These are phyloP conservation scores for Megalopta genalis DNA, from an alignment of 1,140 invertebrate species.

Conservation along the genomic window DNA sequence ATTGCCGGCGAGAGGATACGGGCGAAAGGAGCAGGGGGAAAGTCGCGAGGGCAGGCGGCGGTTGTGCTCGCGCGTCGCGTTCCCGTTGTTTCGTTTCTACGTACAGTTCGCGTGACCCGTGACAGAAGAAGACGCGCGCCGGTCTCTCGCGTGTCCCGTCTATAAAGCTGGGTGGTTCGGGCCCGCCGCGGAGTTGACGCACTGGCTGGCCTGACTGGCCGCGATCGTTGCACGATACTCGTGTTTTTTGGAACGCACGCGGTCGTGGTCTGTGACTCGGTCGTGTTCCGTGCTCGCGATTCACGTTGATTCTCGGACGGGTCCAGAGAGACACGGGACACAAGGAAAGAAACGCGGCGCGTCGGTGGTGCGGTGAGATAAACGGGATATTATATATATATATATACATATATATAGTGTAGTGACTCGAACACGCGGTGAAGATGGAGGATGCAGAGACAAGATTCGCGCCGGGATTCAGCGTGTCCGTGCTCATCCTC, in stretches of 20 bases:
- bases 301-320: slow-evolving; percentile 12
- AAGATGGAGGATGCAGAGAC: slow-evolving; percentile 52
- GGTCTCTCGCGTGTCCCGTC: neutral
- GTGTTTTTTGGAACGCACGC: slow-evolving; percentile 48
- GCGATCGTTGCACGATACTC: slow-evolving; percentile 50
- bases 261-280: slow-evolving; percentile 29
- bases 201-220: slow-evolving; percentile 19
- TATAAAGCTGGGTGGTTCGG: slow-evolving; percentile 28
- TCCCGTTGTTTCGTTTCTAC: slow-evolving; percentile 18
- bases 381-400: slow-evolving; percentile 1
- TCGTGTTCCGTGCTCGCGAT: slow-evolving; percentile 30
- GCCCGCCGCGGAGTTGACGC: slow-evolving; percentile 38
- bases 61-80: neutral
- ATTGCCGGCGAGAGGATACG: no score
- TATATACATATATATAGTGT: no score
- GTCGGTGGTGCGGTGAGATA: slow-evolving; percentile 29
- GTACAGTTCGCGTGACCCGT: neutral
- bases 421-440: slow-evolving; percentile 34
- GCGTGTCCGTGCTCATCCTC: slow-evolving; percentile 33
- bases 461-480: slow-evolving; percentile 26
- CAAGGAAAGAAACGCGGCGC: neutral
- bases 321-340: neutral
- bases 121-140: neutral
- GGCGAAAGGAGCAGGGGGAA: no score
- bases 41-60: no score